Percentiles rank a stretch among this genome's conserved stretches.
Evolutionary conservation across 2,888 invertebrate species (phyloP).

Genomic region (Crioceris asparagi): DNA sequence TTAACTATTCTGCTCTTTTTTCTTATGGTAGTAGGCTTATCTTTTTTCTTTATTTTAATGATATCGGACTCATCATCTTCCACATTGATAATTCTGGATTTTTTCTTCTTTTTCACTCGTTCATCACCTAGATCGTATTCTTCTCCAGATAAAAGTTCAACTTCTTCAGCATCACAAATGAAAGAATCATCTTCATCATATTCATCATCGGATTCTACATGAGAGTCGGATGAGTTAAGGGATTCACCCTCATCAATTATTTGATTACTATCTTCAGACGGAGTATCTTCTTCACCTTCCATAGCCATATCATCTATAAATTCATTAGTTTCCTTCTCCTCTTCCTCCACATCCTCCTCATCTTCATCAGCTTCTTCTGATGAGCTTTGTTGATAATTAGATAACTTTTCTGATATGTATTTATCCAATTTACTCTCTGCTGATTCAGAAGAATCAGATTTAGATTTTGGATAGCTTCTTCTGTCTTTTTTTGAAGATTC

Average conservation of each 20-base stretch:
- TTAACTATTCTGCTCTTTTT: constrained; percentile 2
- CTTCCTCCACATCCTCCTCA: constrained; percentile 10
- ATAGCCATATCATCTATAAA: constrained; percentile 30
- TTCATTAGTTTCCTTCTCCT: constrained; percentile 13
- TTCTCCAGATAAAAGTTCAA: constrained; percentile 29
- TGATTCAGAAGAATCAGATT: too few relatives aligned
- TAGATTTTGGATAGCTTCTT: too few relatives aligned
- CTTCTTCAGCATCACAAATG: constrained; percentile 27
- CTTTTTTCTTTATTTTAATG: constrained; percentile 16
- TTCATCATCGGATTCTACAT: constrained; percentile 22
- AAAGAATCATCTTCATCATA: constrained; percentile 28
- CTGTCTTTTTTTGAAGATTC: too few relatives aligned
- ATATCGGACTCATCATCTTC: constrained; percentile 18
- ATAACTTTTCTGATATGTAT: constrained; percentile 11
- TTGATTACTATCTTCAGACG: constrained; percentile 33
- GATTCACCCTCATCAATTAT: constrained; percentile 35
- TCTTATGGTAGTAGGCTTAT: constrained; percentile 1
- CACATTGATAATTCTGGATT: constrained; percentile 20
- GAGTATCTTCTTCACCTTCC: constrained; percentile 35
- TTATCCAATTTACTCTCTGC: constrained; percentile 13
- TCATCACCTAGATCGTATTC: constrained; percentile 24
- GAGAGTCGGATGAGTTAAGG: constrained; percentile 26
- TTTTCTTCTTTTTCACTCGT: constrained; percentile 13
- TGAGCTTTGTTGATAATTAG: constrained; percentile 11
- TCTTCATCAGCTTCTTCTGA: constrained; percentile 10